These are phyloP conservation scores for Pachydiplax longipennis DNA, from an alignment of 2,888 invertebrate genomes.

Conservation along the genomic window DNA sequence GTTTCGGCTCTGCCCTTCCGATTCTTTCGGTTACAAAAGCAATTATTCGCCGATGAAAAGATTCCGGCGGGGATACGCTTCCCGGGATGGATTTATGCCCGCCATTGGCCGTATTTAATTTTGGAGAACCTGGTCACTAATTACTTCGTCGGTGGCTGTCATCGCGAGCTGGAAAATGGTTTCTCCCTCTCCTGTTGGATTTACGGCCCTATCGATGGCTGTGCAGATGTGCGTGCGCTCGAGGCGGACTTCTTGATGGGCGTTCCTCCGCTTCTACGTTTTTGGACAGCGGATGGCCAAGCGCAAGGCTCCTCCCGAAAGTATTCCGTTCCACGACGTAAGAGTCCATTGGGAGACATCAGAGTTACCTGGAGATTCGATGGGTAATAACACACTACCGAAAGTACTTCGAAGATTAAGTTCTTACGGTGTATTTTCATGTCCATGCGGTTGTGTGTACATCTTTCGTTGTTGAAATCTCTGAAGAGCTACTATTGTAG, in stretches of 20 bases:
- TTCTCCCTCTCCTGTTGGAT: background rate
- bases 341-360: background rate
- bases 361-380: too few species aligned
- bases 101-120: background rate
- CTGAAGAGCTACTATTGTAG: too few species aligned
- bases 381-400: too few species aligned
- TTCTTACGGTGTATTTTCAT: too few species aligned
- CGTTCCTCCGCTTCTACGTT: background rate
- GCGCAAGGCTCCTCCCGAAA: background rate
- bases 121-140: background rate
- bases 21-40: background rate
- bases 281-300: background rate
- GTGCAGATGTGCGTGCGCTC: background rate
- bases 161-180: background rate
- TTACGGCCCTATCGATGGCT: background rate
- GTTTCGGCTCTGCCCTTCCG: background rate
- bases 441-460: too few species aligned
- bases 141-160: background rate
- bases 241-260: background rate
- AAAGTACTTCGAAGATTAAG: too few species aligned
- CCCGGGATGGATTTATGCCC: background rate
- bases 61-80: background rate
- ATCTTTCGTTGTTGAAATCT: too few species aligned
- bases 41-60: background rate
- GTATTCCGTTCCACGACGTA: background rate